Conservation (phyloP, 2,888 invertebrate species). For the Perizoma affinitatum region DNA sequence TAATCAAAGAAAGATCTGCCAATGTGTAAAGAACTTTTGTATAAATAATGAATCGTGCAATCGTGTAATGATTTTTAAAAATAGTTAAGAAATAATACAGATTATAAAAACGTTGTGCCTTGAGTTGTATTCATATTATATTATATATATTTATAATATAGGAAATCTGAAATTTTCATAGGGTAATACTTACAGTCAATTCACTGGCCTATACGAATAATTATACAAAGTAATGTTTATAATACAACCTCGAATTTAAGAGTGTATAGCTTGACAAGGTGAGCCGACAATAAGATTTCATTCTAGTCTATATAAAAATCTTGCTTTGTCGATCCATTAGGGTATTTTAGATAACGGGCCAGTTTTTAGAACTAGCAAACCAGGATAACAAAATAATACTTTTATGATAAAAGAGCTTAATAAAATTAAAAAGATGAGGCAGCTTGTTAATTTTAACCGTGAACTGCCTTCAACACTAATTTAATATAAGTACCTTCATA, state of each 20-base stretch:
- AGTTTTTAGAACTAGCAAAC: conserved; percentile 28
- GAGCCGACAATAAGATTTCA: conserved; percentile 78
- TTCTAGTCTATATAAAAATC: conserved; percentile 75
- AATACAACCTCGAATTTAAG: conserved; percentile 77
- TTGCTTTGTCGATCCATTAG: conserved; percentile 63
- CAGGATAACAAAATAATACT: conserved; percentile 26
- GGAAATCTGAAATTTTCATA: conserved; percentile 64
- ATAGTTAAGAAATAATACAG: conserved; percentile 55
- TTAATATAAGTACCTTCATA: neutral
- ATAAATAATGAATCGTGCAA: conserved; percentile 57
- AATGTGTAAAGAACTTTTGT: conserved; percentile 54
- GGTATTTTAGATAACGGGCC: conserved; percentile 28
- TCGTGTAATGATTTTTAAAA: conserved; percentile 53
- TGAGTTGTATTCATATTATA: conserved; percentile 70
- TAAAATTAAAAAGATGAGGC: conserved; percentile 21
- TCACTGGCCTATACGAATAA: conserved; percentile 72
- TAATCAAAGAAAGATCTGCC: conserved; percentile 72
- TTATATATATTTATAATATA: conserved; percentile 46
- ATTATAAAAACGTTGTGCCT: conserved; percentile 73
- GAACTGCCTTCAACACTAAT: conserved; percentile 17
- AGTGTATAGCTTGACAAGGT: conserved; percentile 70
- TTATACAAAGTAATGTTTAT: conserved; percentile 62
- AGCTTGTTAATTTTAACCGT: conserved; percentile 22
- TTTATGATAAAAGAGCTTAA: conserved; percentile 27
- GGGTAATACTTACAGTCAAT: conserved; percentile 73